These are phyloP conservation scores for Gymnopithys bicolor DNA, from an alignment of 2,797 vertebrate species.

Conservation along the genomic window DNA sequence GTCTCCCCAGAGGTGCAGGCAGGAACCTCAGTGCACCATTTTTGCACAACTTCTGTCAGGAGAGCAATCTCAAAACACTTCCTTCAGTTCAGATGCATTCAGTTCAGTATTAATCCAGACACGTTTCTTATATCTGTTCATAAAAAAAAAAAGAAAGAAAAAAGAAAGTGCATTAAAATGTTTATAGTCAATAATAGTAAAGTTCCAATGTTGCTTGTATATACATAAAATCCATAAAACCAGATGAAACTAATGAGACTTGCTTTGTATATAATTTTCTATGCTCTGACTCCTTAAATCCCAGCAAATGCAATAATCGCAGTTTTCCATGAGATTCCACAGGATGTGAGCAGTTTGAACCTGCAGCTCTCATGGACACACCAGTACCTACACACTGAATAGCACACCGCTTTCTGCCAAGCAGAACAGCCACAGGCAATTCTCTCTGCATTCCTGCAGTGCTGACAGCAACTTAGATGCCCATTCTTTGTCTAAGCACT, in stretches of 20 bases:
- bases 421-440: not conserved
- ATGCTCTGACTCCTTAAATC: not conserved
- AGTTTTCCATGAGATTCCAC: not conserved
- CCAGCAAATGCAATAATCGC: not conserved
- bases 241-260: not conserved
- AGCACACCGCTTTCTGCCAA: not conserved
- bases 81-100: constrained; percentile 7
- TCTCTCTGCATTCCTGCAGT: not conserved
- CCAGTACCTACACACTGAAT: rapidly evolving
- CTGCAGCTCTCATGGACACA: not conserved
- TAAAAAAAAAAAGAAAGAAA: not conserved
- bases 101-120: not conserved
- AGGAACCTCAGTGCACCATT: constrained; percentile 28
- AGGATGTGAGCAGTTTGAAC: not conserved
- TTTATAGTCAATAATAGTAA: not conserved
- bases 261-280: not conserved
- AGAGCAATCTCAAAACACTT: not conserved
- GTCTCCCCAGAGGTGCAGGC: constrained; percentile 1
- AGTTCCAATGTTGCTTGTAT: not conserved
- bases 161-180: not conserved
- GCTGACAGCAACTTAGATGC: not conserved
- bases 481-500: not conserved
- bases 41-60: not conserved
- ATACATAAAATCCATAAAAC: not conserved
- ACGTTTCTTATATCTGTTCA: constrained; percentile 58